These are phyloP conservation scores for Capreolus pygargus DNA, from an alignment of 2,113 vertebrate species.

Conservation along the genomic window DNA sequence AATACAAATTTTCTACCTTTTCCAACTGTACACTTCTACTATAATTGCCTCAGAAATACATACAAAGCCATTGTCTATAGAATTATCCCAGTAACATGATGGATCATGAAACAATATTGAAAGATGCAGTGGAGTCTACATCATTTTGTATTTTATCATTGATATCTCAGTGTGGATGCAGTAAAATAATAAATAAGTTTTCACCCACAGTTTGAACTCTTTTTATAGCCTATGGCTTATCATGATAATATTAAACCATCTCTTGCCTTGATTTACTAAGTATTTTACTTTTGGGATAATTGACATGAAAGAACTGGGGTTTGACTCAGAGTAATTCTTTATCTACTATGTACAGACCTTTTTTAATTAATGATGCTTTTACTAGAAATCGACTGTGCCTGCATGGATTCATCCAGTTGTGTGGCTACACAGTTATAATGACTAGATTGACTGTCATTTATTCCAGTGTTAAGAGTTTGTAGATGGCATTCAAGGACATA, in stretches of 20 bases:
- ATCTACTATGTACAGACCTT: fast-evolving
- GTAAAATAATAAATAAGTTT: neutral
- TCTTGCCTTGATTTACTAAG: neutral
- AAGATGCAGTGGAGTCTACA: neutral
- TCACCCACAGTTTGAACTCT: neutral
- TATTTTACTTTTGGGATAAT: neutral
- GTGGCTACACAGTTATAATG: neutral
- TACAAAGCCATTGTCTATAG: too few species aligned
- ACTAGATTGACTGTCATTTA: neutral
- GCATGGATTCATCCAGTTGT: neutral
- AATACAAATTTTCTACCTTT: too few species aligned
- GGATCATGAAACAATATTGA: neutral
- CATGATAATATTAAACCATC: neutral
- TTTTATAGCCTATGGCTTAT: neutral
- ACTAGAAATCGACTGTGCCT: too few species aligned
- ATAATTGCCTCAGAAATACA: neutral
- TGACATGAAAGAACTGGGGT: neutral
- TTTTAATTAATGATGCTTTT: neutral
- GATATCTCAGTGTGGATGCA: neutral
- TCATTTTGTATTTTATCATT: neutral
- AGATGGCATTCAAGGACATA: neutral
- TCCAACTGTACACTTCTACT: fast-evolving
- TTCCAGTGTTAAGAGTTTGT: neutral
- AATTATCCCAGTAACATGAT: neutral
- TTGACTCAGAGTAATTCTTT: neutral